A percentile compares a stretch with the other conserved stretches of the same genome.
Conservation (phyloP, 53 echinoderm and acorn worm species). For the Astropecten irregularis region DNA sequence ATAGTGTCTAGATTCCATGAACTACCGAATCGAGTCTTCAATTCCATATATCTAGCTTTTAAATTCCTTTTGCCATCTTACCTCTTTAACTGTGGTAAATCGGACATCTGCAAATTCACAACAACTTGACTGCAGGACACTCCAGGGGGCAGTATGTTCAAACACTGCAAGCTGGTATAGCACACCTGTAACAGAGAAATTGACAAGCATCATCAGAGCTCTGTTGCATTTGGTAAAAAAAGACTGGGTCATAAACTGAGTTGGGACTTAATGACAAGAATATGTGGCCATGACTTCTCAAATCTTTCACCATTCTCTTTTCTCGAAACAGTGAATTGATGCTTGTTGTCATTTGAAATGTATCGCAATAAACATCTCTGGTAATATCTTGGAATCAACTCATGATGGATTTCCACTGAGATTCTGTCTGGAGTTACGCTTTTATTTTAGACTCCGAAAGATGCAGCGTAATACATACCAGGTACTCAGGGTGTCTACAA, state of each 20-base stretch:
- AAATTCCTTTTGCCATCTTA: neutral
- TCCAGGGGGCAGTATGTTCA: constrained; percentile 47
- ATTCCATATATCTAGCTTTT: neutral
- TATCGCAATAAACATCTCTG: too few species aligned
- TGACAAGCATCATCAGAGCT: too few species aligned
- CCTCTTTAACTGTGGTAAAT: constrained; percentile 57
- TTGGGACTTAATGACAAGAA: too few species aligned
- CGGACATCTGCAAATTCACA: constrained; percentile 44
- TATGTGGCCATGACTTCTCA: too few species aligned
- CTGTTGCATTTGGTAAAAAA: too few species aligned
- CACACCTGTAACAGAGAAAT: constrained; percentile 51
- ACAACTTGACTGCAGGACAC: constrained; percentile 56
- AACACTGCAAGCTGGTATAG: constrained; percentile 31
- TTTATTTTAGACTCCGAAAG: neutral
- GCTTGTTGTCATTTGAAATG: too few species aligned
- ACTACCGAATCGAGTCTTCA: neutral
- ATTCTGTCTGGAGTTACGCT: too few species aligned
- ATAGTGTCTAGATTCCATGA: neutral
- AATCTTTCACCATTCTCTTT: too few species aligned
- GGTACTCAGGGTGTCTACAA: neutral
- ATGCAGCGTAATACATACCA: neutral
- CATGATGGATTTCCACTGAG: too few species aligned
- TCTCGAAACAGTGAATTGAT: too few species aligned
- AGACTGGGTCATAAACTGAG: too few species aligned
- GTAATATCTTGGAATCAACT: too few species aligned